phyloP scores from a whole-genome alignment of 1,140 invertebrate species.

The Drosophila kanapiae region DNA sequence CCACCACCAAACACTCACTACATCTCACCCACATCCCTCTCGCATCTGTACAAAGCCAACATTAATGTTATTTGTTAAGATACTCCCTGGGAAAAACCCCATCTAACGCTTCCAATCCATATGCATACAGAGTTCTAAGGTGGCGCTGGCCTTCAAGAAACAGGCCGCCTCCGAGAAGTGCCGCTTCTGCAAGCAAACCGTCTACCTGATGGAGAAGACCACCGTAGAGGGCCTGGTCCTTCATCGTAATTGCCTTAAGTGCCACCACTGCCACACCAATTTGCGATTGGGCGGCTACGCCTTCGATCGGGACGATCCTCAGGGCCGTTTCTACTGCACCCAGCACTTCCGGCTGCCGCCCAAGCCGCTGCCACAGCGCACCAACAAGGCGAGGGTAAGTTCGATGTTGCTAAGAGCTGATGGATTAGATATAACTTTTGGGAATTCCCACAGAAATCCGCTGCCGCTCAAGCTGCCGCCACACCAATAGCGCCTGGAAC shows the following conservation, averaged over 20 bases:
- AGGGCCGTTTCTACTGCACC: conserved; percentile 92
- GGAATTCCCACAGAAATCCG: conserved; percentile 38
- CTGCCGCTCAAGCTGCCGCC: conserved; percentile 33
- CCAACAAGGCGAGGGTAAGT: conserved; percentile 66
- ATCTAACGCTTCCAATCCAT: background rate
- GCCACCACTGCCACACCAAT: conserved; percentile 86
- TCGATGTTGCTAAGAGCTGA: too few species aligned
- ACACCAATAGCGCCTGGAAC: conserved; percentile 9
- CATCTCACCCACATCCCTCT: conserved; percentile 12
- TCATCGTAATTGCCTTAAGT: conserved; percentile 93
- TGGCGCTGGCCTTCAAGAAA: conserved; percentile 87
- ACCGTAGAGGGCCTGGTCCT: conserved; percentile 95
- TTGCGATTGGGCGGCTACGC: conserved; percentile 87
- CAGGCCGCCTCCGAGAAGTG: conserved; percentile 92
- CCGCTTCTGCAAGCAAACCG: conserved; percentile 94
- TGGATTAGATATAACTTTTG: background rate
- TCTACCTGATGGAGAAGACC: conserved; percentile 95
- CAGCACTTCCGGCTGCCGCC: conserved; percentile 91
- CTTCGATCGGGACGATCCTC: conserved; percentile 91
- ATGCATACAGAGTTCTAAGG: conserved; percentile 86
- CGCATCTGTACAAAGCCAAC: conserved; percentile 31
- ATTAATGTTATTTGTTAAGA: conserved; percentile 13
- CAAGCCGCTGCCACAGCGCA: conserved; percentile 77
- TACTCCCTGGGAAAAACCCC: background rate
- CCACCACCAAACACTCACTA: conserved; percentile 20